Evolutionary conservation across 2,113 vertebrate genomes (phyloP).

Genomic region (Actenoides lindsayi): DNA sequence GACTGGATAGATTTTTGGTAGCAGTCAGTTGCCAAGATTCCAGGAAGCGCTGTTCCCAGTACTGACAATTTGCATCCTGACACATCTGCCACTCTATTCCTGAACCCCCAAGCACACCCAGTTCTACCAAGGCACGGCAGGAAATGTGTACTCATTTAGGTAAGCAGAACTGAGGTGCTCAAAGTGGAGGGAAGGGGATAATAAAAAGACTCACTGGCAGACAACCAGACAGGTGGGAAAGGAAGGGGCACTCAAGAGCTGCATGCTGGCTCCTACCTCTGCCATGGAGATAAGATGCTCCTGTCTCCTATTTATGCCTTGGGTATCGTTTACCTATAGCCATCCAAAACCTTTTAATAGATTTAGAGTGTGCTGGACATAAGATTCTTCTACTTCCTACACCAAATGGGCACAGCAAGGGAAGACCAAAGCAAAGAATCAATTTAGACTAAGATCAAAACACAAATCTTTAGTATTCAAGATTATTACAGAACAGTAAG

Average conservation of each 20-base stretch:
- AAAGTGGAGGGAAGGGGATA: neutral
- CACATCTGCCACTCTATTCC: neutral
- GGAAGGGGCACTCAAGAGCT: neutral
- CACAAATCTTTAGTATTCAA: neutral
- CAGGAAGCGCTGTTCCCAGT: neutral
- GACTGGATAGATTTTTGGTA: neutral
- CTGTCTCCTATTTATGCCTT: neutral
- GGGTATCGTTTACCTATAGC: neutral
- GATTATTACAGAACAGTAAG: neutral
- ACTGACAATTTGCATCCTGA: neutral
- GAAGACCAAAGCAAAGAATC: neutral
- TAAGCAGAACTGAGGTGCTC: accelerated
- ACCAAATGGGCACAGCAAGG: neutral
- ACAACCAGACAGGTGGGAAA: neutral
- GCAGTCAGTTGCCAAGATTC: neutral
- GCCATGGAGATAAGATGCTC: neutral
- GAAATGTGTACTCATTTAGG: neutral
- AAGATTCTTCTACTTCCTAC: neutral
- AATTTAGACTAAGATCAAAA: neutral
- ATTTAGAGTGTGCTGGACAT: neutral
- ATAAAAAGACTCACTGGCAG: neutral
- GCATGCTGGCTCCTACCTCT: neutral
- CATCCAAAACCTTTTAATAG: neutral
- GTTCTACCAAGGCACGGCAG: neutral
- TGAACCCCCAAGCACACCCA: neutral